Conservation (phyloP, 2,113 vertebrate genomes). For the Mirza zaza region DNA sequence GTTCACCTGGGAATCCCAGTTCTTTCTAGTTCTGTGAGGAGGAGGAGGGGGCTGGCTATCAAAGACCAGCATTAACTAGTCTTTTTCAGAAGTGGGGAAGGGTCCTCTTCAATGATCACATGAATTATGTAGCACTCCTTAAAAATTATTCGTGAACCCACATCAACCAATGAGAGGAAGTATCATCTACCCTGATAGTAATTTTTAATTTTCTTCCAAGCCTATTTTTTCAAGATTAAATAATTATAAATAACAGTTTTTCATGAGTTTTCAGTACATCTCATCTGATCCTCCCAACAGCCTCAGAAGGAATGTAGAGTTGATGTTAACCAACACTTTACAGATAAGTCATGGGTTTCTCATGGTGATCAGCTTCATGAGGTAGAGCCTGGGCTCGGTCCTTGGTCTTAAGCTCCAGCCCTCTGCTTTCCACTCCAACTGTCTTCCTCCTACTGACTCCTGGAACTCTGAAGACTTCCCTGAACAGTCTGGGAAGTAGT, state of each 20-base stretch:
- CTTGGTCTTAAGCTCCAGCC: not conserved
- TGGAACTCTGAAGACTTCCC: not conserved
- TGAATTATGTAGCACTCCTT: not conserved
- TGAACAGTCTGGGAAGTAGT: not conserved
- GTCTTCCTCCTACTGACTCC: not conserved
- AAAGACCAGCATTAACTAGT: not conserved
- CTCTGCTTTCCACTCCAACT: not conserved
- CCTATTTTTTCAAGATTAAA: not conserved
- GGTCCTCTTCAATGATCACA: not conserved
- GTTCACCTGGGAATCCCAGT: constrained; percentile 43
- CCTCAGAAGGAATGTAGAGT: not conserved
- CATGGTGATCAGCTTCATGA: not conserved
- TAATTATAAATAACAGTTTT: not conserved
- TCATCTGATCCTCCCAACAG: not conserved
- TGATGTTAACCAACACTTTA: not conserved
- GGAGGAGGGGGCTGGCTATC: not conserved
- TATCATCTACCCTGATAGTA: not conserved
- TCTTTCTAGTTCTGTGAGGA: not conserved
- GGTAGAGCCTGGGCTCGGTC: not conserved
- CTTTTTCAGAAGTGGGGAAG: not conserved
- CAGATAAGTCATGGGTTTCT: not conserved
- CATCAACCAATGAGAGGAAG: not conserved
- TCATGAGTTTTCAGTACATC: not conserved
- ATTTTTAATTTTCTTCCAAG: not conserved
- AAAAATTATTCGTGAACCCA: not conserved